These are phyloP conservation scores for Tinea semifulvella DNA, from an alignment of 2,888 invertebrate genomes.

Conservation along the genomic window DNA sequence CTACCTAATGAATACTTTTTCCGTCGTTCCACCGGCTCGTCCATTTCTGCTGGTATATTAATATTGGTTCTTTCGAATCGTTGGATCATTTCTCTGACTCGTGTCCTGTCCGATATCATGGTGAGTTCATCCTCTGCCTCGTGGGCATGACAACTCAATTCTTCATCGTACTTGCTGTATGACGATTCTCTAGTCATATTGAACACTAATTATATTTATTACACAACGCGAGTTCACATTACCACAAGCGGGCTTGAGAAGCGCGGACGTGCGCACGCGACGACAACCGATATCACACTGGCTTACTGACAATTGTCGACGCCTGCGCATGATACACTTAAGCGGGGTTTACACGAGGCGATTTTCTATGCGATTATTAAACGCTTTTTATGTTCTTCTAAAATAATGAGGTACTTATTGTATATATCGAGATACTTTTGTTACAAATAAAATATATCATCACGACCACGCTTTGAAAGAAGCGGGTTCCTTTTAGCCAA, in stretches of 20 bases:
- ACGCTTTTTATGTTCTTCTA: too few relatives aligned
- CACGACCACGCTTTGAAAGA: too few relatives aligned
- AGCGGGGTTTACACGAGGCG: too few relatives aligned
- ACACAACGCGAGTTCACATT: slow-evolving; percentile 51
- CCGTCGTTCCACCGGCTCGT: slow-evolving; percentile 44
- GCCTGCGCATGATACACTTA: slow-evolving; percentile 7
- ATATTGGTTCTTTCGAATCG: slow-evolving; percentile 49
- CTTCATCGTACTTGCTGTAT: slow-evolving; percentile 38
- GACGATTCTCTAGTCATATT: slow-evolving; percentile 54
- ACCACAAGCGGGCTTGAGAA: slow-evolving; percentile 23
- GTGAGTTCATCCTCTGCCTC: slow-evolving; percentile 35
- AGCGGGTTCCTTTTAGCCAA: too few relatives aligned
- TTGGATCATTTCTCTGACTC: slow-evolving; percentile 53
- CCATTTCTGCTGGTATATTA: slow-evolving; percentile 36
- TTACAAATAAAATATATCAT: too few relatives aligned
- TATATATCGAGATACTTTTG: too few relatives aligned
- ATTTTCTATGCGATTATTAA: too few relatives aligned
- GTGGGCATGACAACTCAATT: slow-evolving; percentile 36
- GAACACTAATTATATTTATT: slow-evolving; percentile 31
- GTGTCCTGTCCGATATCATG: slow-evolving; percentile 42
- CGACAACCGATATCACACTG: slow-evolving; percentile 29
- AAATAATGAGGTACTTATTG: too few relatives aligned
- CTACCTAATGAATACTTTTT: slow-evolving; percentile 43
- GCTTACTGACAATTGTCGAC: slow-evolving; percentile 22
- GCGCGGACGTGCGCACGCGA: slow-evolving; percentile 37